These are phyloP conservation scores for Arctia plantaginis DNA, from an alignment of 2,888 invertebrate genomes.

Conservation along the genomic window DNA sequence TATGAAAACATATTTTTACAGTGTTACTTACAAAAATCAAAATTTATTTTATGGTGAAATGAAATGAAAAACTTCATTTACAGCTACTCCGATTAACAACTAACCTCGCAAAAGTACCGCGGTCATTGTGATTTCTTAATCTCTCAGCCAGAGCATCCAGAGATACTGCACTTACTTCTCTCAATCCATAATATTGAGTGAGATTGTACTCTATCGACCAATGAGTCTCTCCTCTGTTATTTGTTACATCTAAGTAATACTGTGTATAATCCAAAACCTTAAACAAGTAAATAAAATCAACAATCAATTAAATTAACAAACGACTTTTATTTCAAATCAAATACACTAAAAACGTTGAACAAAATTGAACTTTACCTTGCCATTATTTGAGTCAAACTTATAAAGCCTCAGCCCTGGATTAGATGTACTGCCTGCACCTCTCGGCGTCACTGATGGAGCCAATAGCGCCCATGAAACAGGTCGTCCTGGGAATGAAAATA, in stretches of 20 bases:
- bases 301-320: neutral
- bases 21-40: neutral
- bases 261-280: slow-evolving; percentile 96
- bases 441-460: slow-evolving; percentile 96
- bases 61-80: too few relatives aligned
- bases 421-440: slow-evolving; percentile 93
- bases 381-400: slow-evolving; percentile 95
- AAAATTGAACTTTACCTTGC: slow-evolving; percentile 87
- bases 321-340: neutral
- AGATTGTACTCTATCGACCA: slow-evolving; percentile 96
- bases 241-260: slow-evolving; percentile 94
- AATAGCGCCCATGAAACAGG: slow-evolving; percentile 96
- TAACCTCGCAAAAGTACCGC: slow-evolving; percentile 91
- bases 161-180: slow-evolving; percentile 91
- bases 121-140: slow-evolving; percentile 90
- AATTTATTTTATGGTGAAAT: neutral
- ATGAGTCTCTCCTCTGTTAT: slow-evolving; percentile 89
- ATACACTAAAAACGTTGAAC: neutral
- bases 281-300: slow-evolving; percentile 25
- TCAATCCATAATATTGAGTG: slow-evolving; percentile 93
- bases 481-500: slow-evolving; percentile 84
- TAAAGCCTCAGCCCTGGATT: slow-evolving; percentile 96
- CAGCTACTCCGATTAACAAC: slow-evolving; percentile 43
- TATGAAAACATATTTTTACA: neutral
- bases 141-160: slow-evolving; percentile 93